These are phyloP conservation scores for Pammene fasciana DNA, from an alignment of 2,888 invertebrate species.

Conservation along the genomic window DNA sequence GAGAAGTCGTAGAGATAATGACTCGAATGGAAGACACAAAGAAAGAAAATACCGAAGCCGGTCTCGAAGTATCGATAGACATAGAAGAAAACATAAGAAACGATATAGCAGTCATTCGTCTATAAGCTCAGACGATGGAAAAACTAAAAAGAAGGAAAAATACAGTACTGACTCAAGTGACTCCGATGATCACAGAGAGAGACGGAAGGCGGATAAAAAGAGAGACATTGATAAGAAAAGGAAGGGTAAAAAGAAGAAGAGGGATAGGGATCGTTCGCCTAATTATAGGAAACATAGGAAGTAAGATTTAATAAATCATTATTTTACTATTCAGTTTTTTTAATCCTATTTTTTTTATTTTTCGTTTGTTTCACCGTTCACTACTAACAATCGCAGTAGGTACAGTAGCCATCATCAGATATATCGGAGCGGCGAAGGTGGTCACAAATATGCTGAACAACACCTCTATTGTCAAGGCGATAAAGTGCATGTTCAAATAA, in stretches of 20 bases:
- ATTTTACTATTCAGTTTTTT: constrained; percentile 24
- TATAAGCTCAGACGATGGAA: constrained; percentile 57
- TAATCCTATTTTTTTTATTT: too few relatives aligned
- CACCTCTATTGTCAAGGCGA: too few relatives aligned
- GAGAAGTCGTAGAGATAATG: constrained; percentile 49
- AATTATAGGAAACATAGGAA: constrained; percentile 79
- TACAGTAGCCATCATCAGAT: too few relatives aligned
- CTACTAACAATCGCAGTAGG: too few relatives aligned
- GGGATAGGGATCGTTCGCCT: constrained; percentile 79
- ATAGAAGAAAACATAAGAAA: constrained; percentile 53
- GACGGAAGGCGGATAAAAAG: constrained; percentile 68
- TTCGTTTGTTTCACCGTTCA: too few relatives aligned
- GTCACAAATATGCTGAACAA: too few relatives aligned
- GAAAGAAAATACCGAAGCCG: constrained; percentile 47
- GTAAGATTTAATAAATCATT: constrained; percentile 56
- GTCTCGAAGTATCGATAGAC: constrained; percentile 53
- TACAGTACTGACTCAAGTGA: constrained; percentile 58
- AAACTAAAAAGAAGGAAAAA: constrained; percentile 49
- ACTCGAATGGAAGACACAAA: constrained; percentile 56
- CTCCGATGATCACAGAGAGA: constrained; percentile 57
- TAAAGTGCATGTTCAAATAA: too few relatives aligned
- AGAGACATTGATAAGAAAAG: constrained; percentile 83
- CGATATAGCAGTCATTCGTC: constrained; percentile 62
- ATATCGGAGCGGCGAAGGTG: too few relatives aligned
- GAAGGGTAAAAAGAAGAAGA: constrained; percentile 82